Base-by-base conservation (phyloP, 2,113 vertebrate genomes). In the Gobius niger region DNA sequence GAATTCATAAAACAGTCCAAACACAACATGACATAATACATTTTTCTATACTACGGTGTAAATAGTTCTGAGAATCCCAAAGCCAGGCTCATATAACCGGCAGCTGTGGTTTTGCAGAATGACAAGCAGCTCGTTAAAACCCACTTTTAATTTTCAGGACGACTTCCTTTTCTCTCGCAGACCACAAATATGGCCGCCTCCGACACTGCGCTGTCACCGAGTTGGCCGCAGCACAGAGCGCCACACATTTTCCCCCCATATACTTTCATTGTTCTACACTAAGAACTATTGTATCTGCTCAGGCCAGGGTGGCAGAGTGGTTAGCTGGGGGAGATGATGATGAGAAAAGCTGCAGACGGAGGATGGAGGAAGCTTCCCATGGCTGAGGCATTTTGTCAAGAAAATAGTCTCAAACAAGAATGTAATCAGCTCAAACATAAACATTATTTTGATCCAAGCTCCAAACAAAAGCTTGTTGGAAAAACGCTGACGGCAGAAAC, bases 161-260 rank as follows among this genome's bases (percentile, higher is more conserved):
- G 24, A 64, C 63, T 72, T 59, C 65, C 70, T 49, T 61, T 41
- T 75, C 64, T 67, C 74, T 68, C 78, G 73, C 53, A 77, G 70
- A 76, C 84, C 84, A 80, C 81, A 86, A 49, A 56, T 71, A 82
- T 86, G 47, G 70, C 49, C 1, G 47, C 64, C 56, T 14, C 7
- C 13, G 16, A 19, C 18, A 3, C 41, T 6, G 8, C 19, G 16
- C 47, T 18, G 12, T 34, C 44, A 40, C 53, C 7, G 13, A 42
- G 41, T 16, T 9, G 50, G 34, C 40, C 1, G 9, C 13, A 7
- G 9, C 41, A 0, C 9, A 46, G 13, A 34, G 24, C 24, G 24
- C 70, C 67, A 65, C 61, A 53, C 53, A 19, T 18, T 24, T 6
- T 5, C 52, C 19, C 4, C 52, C 11, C 15, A n/a, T 8, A 7